Evolutionary conservation across 2,113 vertebrate genomes (phyloP).

Genomic region (Reinhardtius hippoglossoides): DNA sequence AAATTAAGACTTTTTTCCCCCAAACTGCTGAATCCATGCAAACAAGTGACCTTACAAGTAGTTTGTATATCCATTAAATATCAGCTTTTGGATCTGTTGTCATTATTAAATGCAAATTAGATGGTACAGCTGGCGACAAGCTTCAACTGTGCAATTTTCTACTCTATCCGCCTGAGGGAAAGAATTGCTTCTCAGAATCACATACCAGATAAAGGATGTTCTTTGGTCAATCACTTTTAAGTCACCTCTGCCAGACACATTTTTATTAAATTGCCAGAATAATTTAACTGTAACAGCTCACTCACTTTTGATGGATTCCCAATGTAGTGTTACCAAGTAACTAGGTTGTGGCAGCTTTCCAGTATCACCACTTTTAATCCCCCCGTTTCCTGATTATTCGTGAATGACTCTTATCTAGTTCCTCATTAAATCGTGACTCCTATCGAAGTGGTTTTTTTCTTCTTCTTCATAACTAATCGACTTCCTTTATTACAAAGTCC

Average conservation of each 20-base stretch:
- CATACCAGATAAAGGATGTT: neutral
- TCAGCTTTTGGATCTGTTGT: neutral
- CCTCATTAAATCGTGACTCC: slow-evolving; percentile 40
- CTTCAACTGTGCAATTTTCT: neutral
- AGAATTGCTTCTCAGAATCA: no score
- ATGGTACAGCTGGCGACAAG: neutral
- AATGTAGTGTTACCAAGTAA: neutral
- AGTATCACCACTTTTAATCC: slow-evolving; percentile 31
- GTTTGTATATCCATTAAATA: slow-evolving; percentile 2
- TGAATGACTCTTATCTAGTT: slow-evolving; percentile 53
- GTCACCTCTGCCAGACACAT: no score
- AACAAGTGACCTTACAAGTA: neutral
- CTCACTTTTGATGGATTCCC: neutral
- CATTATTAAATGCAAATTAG: neutral
- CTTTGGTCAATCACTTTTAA: neutral
- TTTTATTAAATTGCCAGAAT: neutral
- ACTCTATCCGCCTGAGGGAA: no score
- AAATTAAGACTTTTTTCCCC: slow-evolving; percentile 16
- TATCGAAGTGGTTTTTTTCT: slow-evolving; percentile 30
- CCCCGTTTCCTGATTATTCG: slow-evolving; percentile 40
- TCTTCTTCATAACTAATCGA: slow-evolving; percentile 41
- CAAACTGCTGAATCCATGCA: neutral
- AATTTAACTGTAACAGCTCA: neutral
- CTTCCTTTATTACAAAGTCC: slow-evolving; percentile 45
- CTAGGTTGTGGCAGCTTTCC: neutral